phyloP scores from a whole-genome alignment of 1,140 invertebrate species.

The Probaryconus sp. region DNA sequence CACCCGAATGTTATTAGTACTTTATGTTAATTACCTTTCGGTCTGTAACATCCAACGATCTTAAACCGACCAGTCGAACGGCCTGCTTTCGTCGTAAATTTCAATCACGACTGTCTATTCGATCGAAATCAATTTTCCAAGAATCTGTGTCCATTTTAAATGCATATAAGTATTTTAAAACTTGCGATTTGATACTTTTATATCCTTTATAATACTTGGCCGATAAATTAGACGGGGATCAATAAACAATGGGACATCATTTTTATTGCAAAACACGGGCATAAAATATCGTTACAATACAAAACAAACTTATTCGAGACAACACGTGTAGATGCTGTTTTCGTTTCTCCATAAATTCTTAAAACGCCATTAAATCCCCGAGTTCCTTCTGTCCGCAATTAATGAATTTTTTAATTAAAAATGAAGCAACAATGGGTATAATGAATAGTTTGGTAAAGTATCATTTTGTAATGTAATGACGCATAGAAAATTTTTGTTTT shows the following conservation, averaged over 20 bases:
- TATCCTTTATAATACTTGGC: constrained; percentile 25
- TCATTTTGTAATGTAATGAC: constrained; percentile 42
- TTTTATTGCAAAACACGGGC: constrained; percentile 9
- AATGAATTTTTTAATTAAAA: too few relatives aligned
- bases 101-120: constrained; percentile 69
- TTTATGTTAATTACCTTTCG: constrained; percentile 77
- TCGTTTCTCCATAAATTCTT: background rate
- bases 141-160: constrained; percentile 46
- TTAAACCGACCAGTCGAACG: constrained; percentile 72
- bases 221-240: constrained; percentile 19
- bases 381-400: too few relatives aligned
- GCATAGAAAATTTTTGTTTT: constrained; percentile 52
- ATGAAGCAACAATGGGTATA: too few relatives aligned
- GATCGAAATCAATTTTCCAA: constrained; percentile 73
- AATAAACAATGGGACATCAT: constrained; percentile 1
- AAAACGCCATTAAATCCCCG: too few relatives aligned
- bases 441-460: constrained; percentile 1
- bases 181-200: constrained; percentile 28
- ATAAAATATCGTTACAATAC: too few relatives aligned
- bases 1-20: constrained; percentile 74
- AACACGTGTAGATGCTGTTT: too few relatives aligned
- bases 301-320: too few relatives aligned
- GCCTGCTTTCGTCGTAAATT: constrained; percentile 72
- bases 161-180: background rate
- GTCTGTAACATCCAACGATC: constrained; percentile 70